Conservation (phyloP, 2,888 invertebrate genomes). For the Lithophane socia region DNA sequence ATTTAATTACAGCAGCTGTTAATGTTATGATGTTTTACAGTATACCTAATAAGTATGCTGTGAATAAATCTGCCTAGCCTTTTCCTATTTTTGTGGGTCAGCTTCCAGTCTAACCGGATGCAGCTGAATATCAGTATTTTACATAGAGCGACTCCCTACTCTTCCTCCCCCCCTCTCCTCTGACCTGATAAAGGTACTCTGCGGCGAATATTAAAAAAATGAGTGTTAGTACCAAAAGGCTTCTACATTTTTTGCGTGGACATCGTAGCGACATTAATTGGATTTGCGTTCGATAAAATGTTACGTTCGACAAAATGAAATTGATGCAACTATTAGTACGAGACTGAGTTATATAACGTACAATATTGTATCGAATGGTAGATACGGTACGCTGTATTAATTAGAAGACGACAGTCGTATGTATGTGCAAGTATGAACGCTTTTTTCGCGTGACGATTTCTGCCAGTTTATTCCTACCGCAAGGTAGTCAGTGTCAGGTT, state of each 20-base stretch:
- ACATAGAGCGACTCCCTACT: no score
- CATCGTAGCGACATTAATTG: slow-evolving; percentile 25
- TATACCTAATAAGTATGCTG: no score
- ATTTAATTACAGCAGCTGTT: not conserved
- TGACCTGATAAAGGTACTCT: no score
- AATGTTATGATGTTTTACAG: not conserved
- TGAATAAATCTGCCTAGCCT: not conserved
- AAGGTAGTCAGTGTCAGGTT: no score
- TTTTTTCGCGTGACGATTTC: no score
- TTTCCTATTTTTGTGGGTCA: not conserved
- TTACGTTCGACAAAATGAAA: slow-evolving; percentile 20
- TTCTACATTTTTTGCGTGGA: not conserved
- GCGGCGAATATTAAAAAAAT: not conserved
- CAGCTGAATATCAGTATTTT: not conserved
- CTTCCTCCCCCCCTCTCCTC: no score
- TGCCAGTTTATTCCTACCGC: no score
- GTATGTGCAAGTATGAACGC: no score
- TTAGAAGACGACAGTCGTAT: no score
- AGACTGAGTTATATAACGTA: not conserved
- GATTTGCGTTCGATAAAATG: slow-evolving; percentile 33
- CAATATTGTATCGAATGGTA: no score
- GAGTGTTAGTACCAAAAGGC: not conserved
- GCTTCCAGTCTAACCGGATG: not conserved
- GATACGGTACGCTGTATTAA: no score
- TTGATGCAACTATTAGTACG: slow-evolving; percentile 1